Base-by-base conservation (phyloP, 2,888 invertebrate genomes). In the Diaperis boleti region DNA sequence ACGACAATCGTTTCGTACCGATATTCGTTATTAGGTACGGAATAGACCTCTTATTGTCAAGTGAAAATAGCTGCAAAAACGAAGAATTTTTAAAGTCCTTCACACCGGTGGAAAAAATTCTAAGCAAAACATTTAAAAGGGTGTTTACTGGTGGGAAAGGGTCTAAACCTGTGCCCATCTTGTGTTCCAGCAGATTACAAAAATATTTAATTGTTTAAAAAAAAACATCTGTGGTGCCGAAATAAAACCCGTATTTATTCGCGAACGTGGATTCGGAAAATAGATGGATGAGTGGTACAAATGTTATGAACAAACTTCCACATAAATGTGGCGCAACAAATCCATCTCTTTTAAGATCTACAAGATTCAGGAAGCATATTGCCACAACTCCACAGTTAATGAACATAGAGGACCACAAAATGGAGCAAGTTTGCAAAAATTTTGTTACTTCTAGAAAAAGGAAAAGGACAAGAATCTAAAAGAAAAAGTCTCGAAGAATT, bases 341-440 rank as follows among this genome's bases (percentile, higher is more conserved):
- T 10, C 13, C 37, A 37, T 13, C 37, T 6, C 11, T 11, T 6
- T 37, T 37, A 13, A 14, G 13, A 6, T 37, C 37, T 14, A 13
- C 13, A 10, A 37, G 8, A 13, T 37, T 37, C 13, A 11, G 37
- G 4, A 37, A 37, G 13, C 37, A 37, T 14, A 41, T 17, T 17
- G 41, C 41, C 3, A 41, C 41, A 6, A 41, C 18, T 8, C n/a
- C 17, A 41, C 41, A 47, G 31, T 8, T 72, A 15, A 62, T 73
- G 67, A 61, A 1, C 3, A 60, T 73, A 47, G 29, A 66, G 35
- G n/a, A 18, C 5, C 13, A 63, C 7, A 68, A 71, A 45, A 69
- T 70, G 67, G 66, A 72, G 17, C 72, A 72, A 60, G 31, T 72
- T 17, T 13, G 65, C 69, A 11, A 70, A 70, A 54, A 41, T 70